phyloP scores from a whole-genome alignment of 2,113 vertebrate species.

The Albula glossodonta region DNA sequence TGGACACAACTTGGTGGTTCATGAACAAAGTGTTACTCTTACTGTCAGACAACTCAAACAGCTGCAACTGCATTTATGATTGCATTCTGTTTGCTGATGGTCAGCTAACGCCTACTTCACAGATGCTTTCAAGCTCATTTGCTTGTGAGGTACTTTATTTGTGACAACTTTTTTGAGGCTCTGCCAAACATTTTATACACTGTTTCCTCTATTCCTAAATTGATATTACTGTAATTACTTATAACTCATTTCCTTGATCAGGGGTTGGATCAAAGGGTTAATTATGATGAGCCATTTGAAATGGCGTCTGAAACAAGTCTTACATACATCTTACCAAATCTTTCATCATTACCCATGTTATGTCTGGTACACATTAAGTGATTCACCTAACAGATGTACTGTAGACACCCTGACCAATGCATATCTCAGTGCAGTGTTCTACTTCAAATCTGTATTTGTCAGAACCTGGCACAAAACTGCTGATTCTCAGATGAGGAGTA shows the following conservation, averaged over 20 bases:
- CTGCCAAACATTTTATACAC: neutral
- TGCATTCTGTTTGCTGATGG: slow-evolving; percentile 1
- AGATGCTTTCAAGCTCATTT: slow-evolving; percentile 64
- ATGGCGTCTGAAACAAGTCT: slow-evolving; percentile 7
- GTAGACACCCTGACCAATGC: neutral
- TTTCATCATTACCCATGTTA: neutral
- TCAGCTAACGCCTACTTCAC: slow-evolving; percentile 54
- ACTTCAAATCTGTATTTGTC: neutral
- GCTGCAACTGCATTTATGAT: slow-evolving; percentile 49
- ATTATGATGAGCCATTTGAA: slow-evolving; percentile 36
- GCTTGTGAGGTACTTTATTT: slow-evolving; percentile 43
- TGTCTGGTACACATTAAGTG: neutral
- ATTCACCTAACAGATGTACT: neutral
- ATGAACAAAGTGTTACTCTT: slow-evolving; percentile 51
- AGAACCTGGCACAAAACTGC: neutral
- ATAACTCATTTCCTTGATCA: slow-evolving; percentile 46
- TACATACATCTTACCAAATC: neutral
- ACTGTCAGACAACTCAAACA: slow-evolving; percentile 35
- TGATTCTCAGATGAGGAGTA: neutral
- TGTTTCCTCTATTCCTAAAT: slow-evolving; percentile 53
- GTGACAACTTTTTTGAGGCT: neutral
- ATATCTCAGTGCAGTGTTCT: neutral
- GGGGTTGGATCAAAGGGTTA: slow-evolving; percentile 48
- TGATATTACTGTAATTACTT: slow-evolving; percentile 66
- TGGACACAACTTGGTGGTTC: slow-evolving; percentile 53